Evolutionary conservation across 2,888 invertebrate species (phyloP), one percentile per base, ranked within the genome.

Genomic region (Blomia tropicalis): DNA sequence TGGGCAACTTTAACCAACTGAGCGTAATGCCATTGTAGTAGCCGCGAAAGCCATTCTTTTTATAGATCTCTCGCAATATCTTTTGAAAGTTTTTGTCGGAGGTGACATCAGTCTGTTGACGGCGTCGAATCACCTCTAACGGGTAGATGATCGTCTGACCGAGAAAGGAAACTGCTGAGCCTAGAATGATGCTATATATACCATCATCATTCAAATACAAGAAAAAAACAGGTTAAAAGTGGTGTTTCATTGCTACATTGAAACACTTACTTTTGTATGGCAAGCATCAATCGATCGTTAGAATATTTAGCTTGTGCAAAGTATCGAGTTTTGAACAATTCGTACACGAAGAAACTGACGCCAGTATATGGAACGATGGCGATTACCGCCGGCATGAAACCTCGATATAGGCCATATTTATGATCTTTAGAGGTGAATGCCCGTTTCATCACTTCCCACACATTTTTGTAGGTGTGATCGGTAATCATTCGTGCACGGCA

Each of bases 61-160:
- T 27, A n/a, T 22, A 22, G 22, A 47, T 47, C 7, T 22, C 7
- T 11, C 22, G 7, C 7, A 27, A 22, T 27, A 47, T 22, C 51
- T 47, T 14, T 22, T n/a, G 7, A 22, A 47, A 25, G 23, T 47
- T 47, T 7, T 14, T 7, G 22, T 19, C 51, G 5, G 7, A 11
- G 23, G 7, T 7, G 11, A 47, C 51, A 27, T 47, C 27, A n/a
- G 51, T 27, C 51, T 47, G 51, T n/a, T 11, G 14, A 11, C 51
- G 51, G 51, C 51, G 51, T 11, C 51, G 51, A 22, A 19, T 14
- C 51, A 47, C 51, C 7, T 47, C 51, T 14, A 47, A 19, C 14
- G 51, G 51, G 51, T 47, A 47, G n/a, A 47, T 47, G 51, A 47
- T 14, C 7, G 51, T 47, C 51, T 47, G 51, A n/a, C 51, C 51